These are phyloP conservation scores for Thamnaconus septentrionalis DNA, from an alignment of 2,113 vertebrate genomes.

Conservation along the genomic window DNA sequence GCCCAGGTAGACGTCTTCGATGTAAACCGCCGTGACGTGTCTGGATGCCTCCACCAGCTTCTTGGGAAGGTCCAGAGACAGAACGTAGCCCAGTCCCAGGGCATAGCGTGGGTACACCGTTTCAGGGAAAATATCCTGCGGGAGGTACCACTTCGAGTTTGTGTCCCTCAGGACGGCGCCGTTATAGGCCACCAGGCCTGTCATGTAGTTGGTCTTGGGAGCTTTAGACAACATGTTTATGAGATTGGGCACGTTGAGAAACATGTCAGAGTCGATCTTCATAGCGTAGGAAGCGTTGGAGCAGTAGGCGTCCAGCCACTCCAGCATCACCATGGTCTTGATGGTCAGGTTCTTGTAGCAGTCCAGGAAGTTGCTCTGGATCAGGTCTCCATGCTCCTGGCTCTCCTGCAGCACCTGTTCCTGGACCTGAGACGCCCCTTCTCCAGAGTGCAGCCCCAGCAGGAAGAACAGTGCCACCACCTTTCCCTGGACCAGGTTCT, in stretches of 20 bases:
- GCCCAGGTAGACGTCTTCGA: conserved; percentile 76
- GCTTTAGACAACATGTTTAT: conserved; percentile 17
- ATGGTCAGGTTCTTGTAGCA: conserved; percentile 82
- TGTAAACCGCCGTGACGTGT: conserved; percentile 61
- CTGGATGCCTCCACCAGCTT: conserved; percentile 63
- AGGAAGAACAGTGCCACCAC: conserved; percentile 68
- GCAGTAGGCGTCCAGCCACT: conserved; percentile 80
- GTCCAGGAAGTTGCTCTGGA: conserved; percentile 83
- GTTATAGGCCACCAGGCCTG: conserved; percentile 6
- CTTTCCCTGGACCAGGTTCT: conserved; percentile 48
- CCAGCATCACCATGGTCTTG: conserved; percentile 83
- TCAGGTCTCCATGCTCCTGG: conserved; percentile 61
- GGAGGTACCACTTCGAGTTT: conserved; percentile 72
- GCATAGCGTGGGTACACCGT: conserved; percentile 58
- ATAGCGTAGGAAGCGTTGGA: conserved; percentile 70
- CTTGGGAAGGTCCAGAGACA: conserved; percentile 61
- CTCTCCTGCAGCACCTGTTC: conserved; percentile 69
- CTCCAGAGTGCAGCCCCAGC: conserved; percentile 42
- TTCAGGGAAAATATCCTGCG: conserved; percentile 21
- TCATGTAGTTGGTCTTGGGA: conserved; percentile 32
- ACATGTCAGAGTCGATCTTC: conserved; percentile 79
- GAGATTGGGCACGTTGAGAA: conserved; percentile 73
- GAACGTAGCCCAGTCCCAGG: conserved; percentile 74
- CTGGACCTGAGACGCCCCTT: neutral
- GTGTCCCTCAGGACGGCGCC: conserved; percentile 9